These are phyloP conservation scores for Fabriciana adippe DNA, from an alignment of 2,888 invertebrate genomes.

Conservation along the genomic window DNA sequence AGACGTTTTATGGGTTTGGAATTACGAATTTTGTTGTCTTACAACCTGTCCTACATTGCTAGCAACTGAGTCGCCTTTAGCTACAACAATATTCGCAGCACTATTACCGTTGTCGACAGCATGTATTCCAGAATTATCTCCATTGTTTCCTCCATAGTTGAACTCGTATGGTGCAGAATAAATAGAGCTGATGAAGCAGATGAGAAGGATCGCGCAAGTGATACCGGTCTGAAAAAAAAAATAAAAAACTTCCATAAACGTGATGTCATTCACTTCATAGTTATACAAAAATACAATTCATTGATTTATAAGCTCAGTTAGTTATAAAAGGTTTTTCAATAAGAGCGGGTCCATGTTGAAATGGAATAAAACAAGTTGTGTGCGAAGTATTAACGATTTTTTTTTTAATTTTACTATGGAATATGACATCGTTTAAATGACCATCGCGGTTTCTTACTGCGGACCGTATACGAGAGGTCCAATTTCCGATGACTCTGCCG, in stretches of 20 bases:
- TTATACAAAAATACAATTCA: too few relatives aligned
- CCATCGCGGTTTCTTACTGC: too few relatives aligned
- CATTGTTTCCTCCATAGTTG: neutral
- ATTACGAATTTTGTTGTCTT: neutral
- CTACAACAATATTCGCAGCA: slow-evolving; percentile 1
- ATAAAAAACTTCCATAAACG: neutral
- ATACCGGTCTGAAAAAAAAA: slow-evolving; percentile 6
- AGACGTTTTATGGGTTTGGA: too few relatives aligned
- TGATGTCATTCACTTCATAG: neutral
- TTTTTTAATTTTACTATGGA: too few relatives aligned
- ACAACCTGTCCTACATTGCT: neutral
- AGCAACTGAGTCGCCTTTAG: neutral
- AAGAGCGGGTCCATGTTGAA: too few relatives aligned
- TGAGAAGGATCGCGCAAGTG: neutral
- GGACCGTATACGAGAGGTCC: too few relatives aligned
- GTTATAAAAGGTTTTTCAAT: too few relatives aligned
- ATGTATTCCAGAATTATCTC: neutral
- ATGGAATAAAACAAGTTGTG: too few relatives aligned
- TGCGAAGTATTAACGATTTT: too few relatives aligned
- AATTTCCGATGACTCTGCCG: too few relatives aligned
- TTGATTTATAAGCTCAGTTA: too few relatives aligned
- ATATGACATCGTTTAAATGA: too few relatives aligned
- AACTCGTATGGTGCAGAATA: neutral
- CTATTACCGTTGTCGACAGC: neutral
- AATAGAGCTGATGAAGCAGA: neutral